Base-by-base conservation (phyloP, 2,888 invertebrate genomes). In the Brachypterus glaber region DNA sequence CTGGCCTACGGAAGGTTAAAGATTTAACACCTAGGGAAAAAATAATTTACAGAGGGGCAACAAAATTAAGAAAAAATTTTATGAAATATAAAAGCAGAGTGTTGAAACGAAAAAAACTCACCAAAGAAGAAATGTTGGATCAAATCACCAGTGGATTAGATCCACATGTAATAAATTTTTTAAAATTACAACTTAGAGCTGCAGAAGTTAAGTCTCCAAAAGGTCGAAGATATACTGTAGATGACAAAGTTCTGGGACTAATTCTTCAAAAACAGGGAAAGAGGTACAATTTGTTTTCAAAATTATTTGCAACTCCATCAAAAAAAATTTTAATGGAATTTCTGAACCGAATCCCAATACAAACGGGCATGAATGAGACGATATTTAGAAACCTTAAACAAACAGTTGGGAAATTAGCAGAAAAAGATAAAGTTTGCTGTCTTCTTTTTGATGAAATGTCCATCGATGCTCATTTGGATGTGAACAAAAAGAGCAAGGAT, bases 381-480 rank as follows among this genome's bases (percentile, higher is more conserved):
- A 35, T 40, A 12, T 40, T 40, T 31, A 14, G 16, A 13, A 21
- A 26, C 27, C 26, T 42, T n/a, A 31, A 43, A 17, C 9, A 29
- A 31, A 29, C 11, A 9, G 37, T 40, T 3, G 11, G 26, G 15
- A 16, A 29, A 16, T 31, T 40, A 18, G 8, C 16, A 14, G 15
- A 14, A 12, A 16, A 17, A 8, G 33, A 40, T 21, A 17, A 17
- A 15, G 14, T 12, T n/a, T 43, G 43, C 14, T 5, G 30, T 11
- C 11, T 43, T 3, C 14, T 43, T 21, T 43, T 43, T 30, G 43
- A 43, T 15, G 43, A 43, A 25, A 36, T 43, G 16, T 17, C 31
- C 12, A 16, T 43, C 2, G 29, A 21, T 18, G 32, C 43, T 4
- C 30, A 30, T 31, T 15, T 42, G 8, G 25, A 42, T 7, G 18